A percentile compares a stretch with the other conserved stretches of the same genome.
phyloP scores from a whole-genome alignment of 2,888 invertebrate genomes.

The Xylocampa areola region DNA sequence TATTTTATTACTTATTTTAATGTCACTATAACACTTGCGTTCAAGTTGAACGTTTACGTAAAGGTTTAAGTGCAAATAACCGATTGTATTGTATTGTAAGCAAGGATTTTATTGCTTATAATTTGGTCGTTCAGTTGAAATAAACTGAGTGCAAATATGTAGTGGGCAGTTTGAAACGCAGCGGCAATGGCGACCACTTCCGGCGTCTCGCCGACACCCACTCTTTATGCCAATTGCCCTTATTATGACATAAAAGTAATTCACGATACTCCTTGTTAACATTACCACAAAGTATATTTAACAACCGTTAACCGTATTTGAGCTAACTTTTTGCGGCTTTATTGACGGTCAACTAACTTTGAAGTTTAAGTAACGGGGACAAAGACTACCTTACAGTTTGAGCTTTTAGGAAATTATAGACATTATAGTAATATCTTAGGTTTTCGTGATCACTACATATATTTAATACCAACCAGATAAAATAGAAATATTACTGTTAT shows the following conservation, averaged over 20 bases:
- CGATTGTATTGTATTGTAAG: conserved; percentile 69
- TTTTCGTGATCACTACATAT: too few relatives aligned
- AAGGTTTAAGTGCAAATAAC: conserved; percentile 51
- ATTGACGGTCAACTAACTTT: conserved; percentile 12
- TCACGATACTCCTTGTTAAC: conserved; percentile 68
- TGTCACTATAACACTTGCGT: conserved; percentile 15
- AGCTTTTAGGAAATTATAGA: background rate
- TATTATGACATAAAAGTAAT: conserved; percentile 81
- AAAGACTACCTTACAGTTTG: conserved; percentile 2
- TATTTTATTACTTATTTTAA: conserved; percentile 41
- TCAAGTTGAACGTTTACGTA: conserved; percentile 16
- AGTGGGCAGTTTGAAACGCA: conserved; percentile 55
- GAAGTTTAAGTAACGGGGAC: conserved; percentile 7
- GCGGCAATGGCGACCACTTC: conserved; percentile 57
- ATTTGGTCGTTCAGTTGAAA: conserved; percentile 40
- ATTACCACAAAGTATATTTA: conserved; percentile 69
- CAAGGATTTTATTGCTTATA: conserved; percentile 65
- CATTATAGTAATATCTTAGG: too few relatives aligned
- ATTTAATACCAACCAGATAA: too few relatives aligned
- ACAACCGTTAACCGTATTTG: conserved; percentile 67
- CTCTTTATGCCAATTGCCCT: conserved; percentile 70
- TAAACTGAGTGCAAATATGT: conserved; percentile 51
- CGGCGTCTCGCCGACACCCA: conserved; percentile 61
- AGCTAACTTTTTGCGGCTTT: conserved; percentile 55
- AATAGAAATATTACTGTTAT: too few relatives aligned